Evolutionary conservation across 2,797 vertebrate genomes (phyloP).

Genomic region (Pitangus sulphuratus): DNA sequence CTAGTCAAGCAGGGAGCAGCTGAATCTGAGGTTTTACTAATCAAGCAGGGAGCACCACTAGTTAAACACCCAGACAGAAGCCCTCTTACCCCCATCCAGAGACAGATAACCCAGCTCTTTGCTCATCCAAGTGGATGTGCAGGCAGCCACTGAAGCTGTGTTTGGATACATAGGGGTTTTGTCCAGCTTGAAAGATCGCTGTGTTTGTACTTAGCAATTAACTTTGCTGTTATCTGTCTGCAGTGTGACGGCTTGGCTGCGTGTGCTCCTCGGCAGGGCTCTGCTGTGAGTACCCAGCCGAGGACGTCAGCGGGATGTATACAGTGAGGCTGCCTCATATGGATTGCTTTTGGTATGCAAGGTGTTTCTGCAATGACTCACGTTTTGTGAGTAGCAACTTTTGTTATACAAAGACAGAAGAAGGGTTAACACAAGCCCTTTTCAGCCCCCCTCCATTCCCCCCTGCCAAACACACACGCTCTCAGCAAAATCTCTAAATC

Average conservation of each 20-base stretch:
- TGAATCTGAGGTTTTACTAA: conserved; percentile 58
- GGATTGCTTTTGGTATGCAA: neutral
- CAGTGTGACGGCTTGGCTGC: neutral
- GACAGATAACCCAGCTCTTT: conserved; percentile 22
- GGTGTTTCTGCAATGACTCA: neutral
- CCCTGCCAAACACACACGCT: conserved; percentile 1
- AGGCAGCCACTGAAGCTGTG: neutral
- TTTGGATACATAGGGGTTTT: neutral
- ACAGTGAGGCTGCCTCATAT: neutral
- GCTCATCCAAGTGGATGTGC: neutral
- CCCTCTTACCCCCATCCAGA: conserved; percentile 5
- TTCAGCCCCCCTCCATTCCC: neutral
- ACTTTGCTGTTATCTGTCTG: neutral
- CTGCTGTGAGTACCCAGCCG: neutral
- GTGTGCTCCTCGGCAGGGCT: neutral
- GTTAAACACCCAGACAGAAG: conserved; percentile 7
- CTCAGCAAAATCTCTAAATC: conserved; percentile 60
- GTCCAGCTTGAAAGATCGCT: conserved; percentile 24
- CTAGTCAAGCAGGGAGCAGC: conserved; percentile 32
- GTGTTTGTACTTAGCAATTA: conserved; percentile 3
- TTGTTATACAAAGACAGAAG: neutral
- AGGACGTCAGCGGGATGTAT: neutral
- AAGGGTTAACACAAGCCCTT: conserved; percentile 22
- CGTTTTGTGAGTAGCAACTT: neutral
- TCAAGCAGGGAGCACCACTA: neutral